A percentile compares a stretch with the other conserved stretches of the same genome.
phyloP scores from a whole-genome alignment of 2,113 vertebrate genomes.

The Coryphaenoides rupestris region DNA sequence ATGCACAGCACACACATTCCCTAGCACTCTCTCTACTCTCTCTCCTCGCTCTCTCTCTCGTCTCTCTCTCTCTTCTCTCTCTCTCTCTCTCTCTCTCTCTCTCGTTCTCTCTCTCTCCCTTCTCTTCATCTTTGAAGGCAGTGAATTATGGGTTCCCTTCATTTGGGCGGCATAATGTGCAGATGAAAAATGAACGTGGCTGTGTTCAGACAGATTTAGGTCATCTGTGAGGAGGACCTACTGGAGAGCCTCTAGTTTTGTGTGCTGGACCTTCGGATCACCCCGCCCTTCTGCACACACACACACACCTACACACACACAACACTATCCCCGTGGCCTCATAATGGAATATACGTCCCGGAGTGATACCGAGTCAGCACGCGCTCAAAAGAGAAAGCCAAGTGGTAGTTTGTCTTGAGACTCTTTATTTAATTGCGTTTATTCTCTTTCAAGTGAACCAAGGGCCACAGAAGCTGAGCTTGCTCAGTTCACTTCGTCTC shows the following conservation, averaged over 20 bases:
- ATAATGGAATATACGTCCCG: constrained; percentile 43
- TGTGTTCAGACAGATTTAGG: constrained; percentile 60
- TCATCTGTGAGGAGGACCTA: constrained; percentile 52
- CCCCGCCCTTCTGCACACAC: constrained; percentile 24
- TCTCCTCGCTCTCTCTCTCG: background rate
- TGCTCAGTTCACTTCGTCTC: too few relatives aligned
- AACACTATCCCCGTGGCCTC: constrained; percentile 24
- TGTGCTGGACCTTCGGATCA: constrained; percentile 14
- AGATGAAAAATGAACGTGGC: constrained; percentile 71
- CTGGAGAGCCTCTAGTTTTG: constrained; percentile 18
- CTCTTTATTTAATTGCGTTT: background rate
- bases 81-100: constrained; percentile 17
- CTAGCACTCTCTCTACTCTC: background rate
- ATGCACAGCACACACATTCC: background rate
- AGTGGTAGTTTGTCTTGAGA: constrained; percentile 35
- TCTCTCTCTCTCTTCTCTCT: background rate
- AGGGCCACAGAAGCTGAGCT: too few relatives aligned
- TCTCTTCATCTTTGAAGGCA: constrained; percentile 43
- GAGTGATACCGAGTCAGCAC: constrained; percentile 55
- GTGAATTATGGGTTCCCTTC: constrained; percentile 60
- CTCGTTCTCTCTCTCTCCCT: background rate
- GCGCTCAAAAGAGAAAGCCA: constrained; percentile 31
- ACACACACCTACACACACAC: too few relatives aligned
- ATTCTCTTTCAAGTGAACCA: too few relatives aligned
- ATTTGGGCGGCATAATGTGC: constrained; percentile 59